phyloP scores from a whole-genome alignment of 2,113 vertebrate species.

The Clarias gariepinus region DNA sequence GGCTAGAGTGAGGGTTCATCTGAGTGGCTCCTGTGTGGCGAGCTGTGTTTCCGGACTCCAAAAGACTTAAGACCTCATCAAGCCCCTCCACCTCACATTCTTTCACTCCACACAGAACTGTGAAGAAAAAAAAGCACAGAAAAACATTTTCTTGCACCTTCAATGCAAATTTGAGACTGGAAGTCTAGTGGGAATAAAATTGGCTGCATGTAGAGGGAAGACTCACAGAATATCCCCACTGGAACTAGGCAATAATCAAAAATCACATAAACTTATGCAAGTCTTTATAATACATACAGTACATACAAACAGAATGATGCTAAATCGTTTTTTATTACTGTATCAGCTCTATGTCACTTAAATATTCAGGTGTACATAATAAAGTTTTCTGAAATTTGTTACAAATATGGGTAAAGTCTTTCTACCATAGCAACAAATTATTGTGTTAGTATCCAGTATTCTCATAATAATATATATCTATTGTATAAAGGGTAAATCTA shows the following conservation, averaged over 20 bases:
- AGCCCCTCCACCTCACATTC: slow-evolving; percentile 93
- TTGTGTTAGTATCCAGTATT: background rate
- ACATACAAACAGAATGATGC: background rate
- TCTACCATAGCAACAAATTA: background rate
- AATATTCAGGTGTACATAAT: background rate
- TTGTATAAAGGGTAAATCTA: background rate
- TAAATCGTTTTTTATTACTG: background rate
- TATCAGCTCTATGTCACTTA: background rate
- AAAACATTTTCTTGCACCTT: background rate
- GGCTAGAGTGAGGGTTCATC: slow-evolving; percentile 89
- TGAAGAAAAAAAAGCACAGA: background rate
- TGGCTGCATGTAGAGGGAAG: background rate
- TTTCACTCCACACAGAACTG: slow-evolving; percentile 91
- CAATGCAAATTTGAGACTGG: background rate
- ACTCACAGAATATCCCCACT: background rate
- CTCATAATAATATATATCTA: background rate
- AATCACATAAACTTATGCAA: background rate
- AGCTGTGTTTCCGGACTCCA: slow-evolving; percentile 92
- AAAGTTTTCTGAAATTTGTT: background rate
- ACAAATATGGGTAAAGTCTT: background rate
- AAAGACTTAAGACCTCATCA: slow-evolving; percentile 91
- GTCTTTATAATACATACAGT: background rate
- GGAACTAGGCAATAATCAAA: background rate
- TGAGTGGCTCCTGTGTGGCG: slow-evolving; percentile 92
- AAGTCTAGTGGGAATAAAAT: background rate